Conservation (phyloP, 2,888 invertebrate genomes). For the Drosophila koepferae region DNA sequence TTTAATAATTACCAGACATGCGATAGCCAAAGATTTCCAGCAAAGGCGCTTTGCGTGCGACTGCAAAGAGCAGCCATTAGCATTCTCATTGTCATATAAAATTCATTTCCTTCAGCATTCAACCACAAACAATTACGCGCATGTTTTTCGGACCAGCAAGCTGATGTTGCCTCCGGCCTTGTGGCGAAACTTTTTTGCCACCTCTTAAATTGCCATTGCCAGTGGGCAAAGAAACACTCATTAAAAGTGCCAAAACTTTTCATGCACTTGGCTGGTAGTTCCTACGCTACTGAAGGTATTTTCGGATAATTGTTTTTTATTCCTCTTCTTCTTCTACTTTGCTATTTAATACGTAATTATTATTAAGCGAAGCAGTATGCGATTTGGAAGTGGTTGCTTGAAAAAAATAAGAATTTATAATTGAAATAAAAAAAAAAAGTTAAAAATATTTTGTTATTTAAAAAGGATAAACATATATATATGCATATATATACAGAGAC, state of each 20-base stretch:
- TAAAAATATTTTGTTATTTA: no score
- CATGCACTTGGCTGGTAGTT: constrained; percentile 10
- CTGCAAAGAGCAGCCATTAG: constrained; percentile 5
- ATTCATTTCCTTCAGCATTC: constrained; percentile 13
- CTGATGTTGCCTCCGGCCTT: constrained; percentile 15
- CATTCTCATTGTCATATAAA: constrained; percentile 19
- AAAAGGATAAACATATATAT: no score
- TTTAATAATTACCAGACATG: constrained; percentile 1
- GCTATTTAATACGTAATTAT: background rate
- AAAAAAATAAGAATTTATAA: no score
- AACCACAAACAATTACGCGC: constrained; percentile 3
- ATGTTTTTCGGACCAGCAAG: constrained; percentile 13
- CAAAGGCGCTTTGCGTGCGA: background rate
- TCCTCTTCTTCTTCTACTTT: no score
- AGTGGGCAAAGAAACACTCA: constrained; percentile 28
- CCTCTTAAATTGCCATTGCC: constrained; percentile 33
- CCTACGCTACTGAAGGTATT: background rate
- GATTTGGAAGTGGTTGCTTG: no score
- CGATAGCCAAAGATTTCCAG: background rate
- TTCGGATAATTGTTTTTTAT: constrained; percentile 5
- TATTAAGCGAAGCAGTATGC: background rate
- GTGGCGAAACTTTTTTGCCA: constrained; percentile 30
- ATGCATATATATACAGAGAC: no score
- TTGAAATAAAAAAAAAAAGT: no score
- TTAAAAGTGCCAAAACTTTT: constrained; percentile 38